phyloP scores from a whole-genome alignment of 2,113 vertebrate species.

The Heterochromis multidens region DNA sequence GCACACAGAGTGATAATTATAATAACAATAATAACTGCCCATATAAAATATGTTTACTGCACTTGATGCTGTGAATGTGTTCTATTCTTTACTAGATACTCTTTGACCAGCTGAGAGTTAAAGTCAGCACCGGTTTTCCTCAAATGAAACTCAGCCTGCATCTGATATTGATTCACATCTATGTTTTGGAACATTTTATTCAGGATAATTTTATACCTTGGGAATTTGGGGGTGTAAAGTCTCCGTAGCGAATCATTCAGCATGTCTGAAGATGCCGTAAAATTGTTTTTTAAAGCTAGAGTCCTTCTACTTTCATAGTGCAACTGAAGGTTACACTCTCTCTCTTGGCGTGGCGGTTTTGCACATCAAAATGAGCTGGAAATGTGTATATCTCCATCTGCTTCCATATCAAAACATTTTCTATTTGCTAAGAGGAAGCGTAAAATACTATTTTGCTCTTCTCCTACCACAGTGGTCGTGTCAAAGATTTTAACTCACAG shows the following conservation, averaged over 20 bases:
- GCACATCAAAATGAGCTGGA: slow-evolving; percentile 44
- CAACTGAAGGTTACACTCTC: slow-evolving; percentile 41
- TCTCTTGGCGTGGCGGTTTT: slow-evolving; percentile 38
- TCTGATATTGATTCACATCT: slow-evolving; percentile 58
- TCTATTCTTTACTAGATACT: slow-evolving; percentile 28
- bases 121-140: slow-evolving; percentile 28
- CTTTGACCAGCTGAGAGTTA: slow-evolving; percentile 24
- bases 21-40: slow-evolving; percentile 67
- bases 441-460: slow-evolving; percentile 51
- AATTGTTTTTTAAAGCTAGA: slow-evolving; percentile 42
- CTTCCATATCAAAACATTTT: slow-evolving; percentile 58
- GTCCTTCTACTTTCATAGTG: slow-evolving; percentile 42
- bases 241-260: slow-evolving; percentile 52
- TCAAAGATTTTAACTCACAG: slow-evolving; percentile 37
- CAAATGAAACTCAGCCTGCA: slow-evolving; percentile 44
- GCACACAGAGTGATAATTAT: slow-evolving; percentile 58
- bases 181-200: slow-evolving; percentile 54
- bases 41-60: slow-evolving; percentile 62
- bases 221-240: slow-evolving; percentile 53
- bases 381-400: slow-evolving; percentile 50
- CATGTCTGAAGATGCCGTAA: slow-evolving; percentile 51
- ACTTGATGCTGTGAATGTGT: slow-evolving; percentile 42
- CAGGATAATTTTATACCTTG: slow-evolving; percentile 54
- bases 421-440: slow-evolving; percentile 37
- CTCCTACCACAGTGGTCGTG: slow-evolving; percentile 13